phyloP scores from a whole-genome alignment of 2,797 vertebrate species.

The Hemitrygon akajei region DNA sequence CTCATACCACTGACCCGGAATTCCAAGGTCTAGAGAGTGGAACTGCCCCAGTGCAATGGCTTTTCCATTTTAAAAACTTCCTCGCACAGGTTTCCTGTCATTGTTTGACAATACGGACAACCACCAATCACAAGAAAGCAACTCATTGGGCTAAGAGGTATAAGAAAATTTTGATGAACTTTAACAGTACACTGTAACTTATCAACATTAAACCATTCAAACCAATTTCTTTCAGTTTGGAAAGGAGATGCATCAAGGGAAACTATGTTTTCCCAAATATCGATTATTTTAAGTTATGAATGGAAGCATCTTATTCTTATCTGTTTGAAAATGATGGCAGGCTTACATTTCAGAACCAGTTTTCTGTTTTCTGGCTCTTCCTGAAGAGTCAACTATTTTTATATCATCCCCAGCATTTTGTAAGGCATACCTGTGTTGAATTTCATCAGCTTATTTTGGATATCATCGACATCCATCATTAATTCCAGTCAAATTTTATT shows the following conservation, averaged over 20 bases:
- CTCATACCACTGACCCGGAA: too few species aligned
- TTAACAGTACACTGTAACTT: too few species aligned
- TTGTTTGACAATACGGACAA: too few species aligned
- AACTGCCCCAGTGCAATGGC: too few species aligned
- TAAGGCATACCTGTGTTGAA: not conserved
- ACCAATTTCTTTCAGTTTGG: not conserved
- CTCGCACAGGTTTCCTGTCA: too few species aligned
- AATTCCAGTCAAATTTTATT: not conserved
- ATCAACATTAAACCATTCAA: not conserved
- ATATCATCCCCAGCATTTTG: not conserved
- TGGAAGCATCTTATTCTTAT: not conserved
- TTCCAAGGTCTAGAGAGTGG: too few species aligned
- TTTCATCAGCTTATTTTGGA: not conserved
- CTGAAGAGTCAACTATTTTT: too few species aligned
- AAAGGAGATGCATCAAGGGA: too few species aligned
- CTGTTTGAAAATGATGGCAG: not conserved
- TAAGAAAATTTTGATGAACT: too few species aligned
- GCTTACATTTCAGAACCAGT: not conserved
- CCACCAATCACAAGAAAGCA: not conserved
- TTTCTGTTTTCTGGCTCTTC: not conserved
- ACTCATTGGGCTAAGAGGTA: not conserved
- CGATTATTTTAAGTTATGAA: not conserved
- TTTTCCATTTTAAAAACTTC: too few species aligned
- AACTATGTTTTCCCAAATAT: not conserved
- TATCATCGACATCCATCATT: not conserved